phyloP scores from a whole-genome alignment of 1,140 invertebrate species.

The Elysia chlorotica region DNA sequence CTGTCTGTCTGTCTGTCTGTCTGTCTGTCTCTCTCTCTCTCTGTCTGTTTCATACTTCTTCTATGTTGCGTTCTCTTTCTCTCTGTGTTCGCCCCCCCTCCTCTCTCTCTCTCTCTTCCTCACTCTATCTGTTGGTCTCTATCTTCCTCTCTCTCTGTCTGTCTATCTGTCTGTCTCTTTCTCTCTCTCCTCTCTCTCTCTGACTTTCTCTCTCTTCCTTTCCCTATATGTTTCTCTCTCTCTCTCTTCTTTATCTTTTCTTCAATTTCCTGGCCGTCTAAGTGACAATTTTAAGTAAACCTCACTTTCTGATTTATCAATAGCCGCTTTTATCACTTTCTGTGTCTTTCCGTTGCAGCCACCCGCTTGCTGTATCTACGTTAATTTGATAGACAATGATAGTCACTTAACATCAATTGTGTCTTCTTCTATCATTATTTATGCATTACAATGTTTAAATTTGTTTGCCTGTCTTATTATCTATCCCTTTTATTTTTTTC shows the following conservation, averaged over 20 bases:
- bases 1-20: background rate
- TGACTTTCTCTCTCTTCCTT: background rate
- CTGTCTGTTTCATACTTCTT: background rate
- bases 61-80: background rate
- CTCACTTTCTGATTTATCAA: too few relatives aligned
- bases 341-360: too few relatives aligned
- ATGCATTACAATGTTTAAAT: too few relatives aligned
- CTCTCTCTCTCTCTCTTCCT: slow-evolving; percentile 2
- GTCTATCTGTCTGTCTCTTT: background rate
- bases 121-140: background rate
- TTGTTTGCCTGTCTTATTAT: too few relatives aligned
- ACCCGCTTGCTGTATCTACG: too few relatives aligned
- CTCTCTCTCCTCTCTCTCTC: background rate
- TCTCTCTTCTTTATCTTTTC: background rate
- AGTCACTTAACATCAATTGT: too few relatives aligned
- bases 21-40: slow-evolving; percentile 7
- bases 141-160: background rate
- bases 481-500: too few relatives aligned
- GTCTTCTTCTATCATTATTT: too few relatives aligned
- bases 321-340: too few relatives aligned
- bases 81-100: background rate
- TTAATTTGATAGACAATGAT: too few relatives aligned
- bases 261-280: too few relatives aligned
- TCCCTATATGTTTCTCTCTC: background rate
- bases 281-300: too few relatives aligned